Conservation (phyloP, 2,888 invertebrate genomes). For the Lasioglossum pauxillum region DNA sequence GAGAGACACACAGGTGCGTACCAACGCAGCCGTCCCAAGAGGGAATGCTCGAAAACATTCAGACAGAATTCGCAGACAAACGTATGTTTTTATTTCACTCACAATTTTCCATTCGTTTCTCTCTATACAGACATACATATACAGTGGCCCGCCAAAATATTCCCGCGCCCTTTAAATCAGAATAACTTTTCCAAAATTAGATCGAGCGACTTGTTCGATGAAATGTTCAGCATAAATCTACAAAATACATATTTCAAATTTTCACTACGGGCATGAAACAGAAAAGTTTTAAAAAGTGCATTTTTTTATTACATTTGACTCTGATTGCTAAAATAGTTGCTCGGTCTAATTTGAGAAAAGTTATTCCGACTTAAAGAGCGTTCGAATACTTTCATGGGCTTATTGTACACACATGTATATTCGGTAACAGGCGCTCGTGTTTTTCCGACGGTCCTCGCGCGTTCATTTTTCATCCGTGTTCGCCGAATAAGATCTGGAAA, state of each 20-base stretch:
- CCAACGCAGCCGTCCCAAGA: slow-evolving; percentile 55
- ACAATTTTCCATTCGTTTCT: slow-evolving; percentile 19
- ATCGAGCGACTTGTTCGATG: not conserved
- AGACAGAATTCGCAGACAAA: slow-evolving; percentile 49
- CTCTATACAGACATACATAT: not conserved
- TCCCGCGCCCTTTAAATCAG: not conserved
- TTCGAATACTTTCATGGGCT: not conserved
- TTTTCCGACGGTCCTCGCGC: not conserved
- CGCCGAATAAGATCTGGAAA: not conserved
- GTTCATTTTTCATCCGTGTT: not conserved
- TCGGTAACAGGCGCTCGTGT: not conserved
- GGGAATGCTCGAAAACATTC: slow-evolving; percentile 60
- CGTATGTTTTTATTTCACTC: slow-evolving; percentile 64
- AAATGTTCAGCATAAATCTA: not conserved
- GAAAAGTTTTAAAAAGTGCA: too few species aligned
- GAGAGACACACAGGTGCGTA: slow-evolving; percentile 68
- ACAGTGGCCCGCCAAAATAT: not conserved
- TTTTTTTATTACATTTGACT: too few species aligned
- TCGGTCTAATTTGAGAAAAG: not conserved
- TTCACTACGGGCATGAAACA: too few species aligned
- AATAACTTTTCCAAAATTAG: not conserved
- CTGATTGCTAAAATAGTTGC: not conserved
- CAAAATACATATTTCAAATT: not conserved
- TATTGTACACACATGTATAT: not conserved
- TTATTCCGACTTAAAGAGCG: not conserved